phyloP scores from a whole-genome alignment of 2,113 vertebrate genomes.

The Lichenostomus cassidix region DNA sequence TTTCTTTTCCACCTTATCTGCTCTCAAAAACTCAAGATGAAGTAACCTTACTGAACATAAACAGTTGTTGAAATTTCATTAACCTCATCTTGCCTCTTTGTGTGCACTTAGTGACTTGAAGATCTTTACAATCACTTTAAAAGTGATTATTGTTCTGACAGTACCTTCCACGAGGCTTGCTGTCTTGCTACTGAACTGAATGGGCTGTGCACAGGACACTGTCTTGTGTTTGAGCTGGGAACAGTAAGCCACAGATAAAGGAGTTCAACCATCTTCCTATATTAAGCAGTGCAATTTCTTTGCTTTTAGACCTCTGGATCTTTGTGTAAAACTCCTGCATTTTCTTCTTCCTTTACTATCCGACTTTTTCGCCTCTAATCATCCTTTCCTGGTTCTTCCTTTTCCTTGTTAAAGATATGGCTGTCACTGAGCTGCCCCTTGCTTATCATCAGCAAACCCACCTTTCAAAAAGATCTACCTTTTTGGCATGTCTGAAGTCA shows the following conservation, averaged over 20 bases:
- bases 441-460: neutral
- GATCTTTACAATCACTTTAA: conserved; percentile 13
- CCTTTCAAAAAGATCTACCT: conserved; percentile 27
- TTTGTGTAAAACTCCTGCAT: neutral
- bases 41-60: neutral
- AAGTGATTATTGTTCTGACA: conserved; percentile 20
- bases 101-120: neutral
- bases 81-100: neutral
- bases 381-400: neutral
- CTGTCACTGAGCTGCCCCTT: neutral
- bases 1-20: conserved; percentile 7
- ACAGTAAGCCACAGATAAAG: neutral
- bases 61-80: conserved; percentile 36
- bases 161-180: neutral
- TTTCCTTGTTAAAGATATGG: neutral
- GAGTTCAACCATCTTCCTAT: neutral
- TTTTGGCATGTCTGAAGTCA: conserved; percentile 25
- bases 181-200: neutral
- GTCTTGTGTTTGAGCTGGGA: neutral
- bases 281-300: neutral
- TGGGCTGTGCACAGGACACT: neutral
- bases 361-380: fast-evolving
- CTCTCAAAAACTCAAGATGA: conserved; percentile 4
- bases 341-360: neutral
- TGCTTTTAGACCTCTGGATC: neutral